Evolutionary conservation across 2,888 invertebrate species (phyloP), one percentile per base, ranked within the genome.

Genomic region (Rhimphoctona megacephalus): DNA sequence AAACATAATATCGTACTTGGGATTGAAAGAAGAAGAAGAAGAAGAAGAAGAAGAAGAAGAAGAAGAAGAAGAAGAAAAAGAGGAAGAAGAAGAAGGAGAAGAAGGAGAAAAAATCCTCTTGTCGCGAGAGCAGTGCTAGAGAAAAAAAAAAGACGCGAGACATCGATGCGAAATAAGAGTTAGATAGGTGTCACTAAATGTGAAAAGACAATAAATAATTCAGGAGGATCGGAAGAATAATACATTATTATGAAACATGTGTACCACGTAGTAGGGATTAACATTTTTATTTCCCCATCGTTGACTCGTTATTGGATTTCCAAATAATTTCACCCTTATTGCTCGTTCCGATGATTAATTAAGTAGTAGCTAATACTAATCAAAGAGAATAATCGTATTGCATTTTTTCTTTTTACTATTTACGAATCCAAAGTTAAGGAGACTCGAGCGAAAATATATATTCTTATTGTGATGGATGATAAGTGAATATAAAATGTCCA

Each of bases 171-270:
- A 79, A 85, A 85, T 84, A 87, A 89, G 87, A 89, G 87, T 90
- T 92, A 90, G 91, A 86, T 93, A 92, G 89, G 88, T 88, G 79
- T 92, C 92, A 92, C 92, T 93, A 91, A 92, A 94, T 94, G 94
- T 94, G 94, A 92, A 88, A 90, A 90, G 94, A 94, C 94, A 94
- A 94, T 94, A 94, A 94, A 94, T 94, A 94, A 94, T 90, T 74
- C 39, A 43, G 90, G 90, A 89, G 88, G 86, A 87, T 91, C 88
- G 88, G 87, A 91, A 89, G 86, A 89, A 90, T 90, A 87, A 86
- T 81, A 85, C 22, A 88, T 73, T 74, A 86, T 77, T 25, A 77
- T 39, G 80, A 69, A 81, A 83, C 30, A 81, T 74, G 70, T 88
- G 78, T 76, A 84, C 22, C 70, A 78, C 66, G 76, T 85, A 80